Conservation (phyloP, 2,113 vertebrate genomes). For the Myotis yumanensis region DNA sequence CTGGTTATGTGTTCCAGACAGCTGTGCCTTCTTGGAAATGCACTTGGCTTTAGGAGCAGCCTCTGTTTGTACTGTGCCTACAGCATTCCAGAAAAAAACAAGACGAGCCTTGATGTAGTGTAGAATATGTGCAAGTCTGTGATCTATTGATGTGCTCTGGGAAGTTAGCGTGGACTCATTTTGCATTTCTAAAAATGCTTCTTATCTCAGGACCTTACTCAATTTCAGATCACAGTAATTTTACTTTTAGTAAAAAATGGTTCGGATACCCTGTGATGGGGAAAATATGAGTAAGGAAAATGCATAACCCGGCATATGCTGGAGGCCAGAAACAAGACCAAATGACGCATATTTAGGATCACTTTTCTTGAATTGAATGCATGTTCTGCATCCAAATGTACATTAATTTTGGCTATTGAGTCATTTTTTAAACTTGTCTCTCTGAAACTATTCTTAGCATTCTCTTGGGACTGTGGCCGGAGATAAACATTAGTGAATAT, state of each 20-base stretch:
- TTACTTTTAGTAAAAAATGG: conserved; percentile 45
- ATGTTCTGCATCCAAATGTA: conserved; percentile 49
- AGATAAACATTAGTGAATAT: conserved; percentile 41
- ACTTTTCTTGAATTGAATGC: conserved; percentile 32
- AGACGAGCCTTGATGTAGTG: background rate
- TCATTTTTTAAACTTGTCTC: conserved; percentile 60
- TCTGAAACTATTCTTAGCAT: background rate
- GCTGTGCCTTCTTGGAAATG: conserved; percentile 69
- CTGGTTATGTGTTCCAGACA: conserved; percentile 62
- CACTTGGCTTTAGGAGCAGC: conserved; percentile 40
- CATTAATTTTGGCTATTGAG: conserved; percentile 45
- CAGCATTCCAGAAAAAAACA: conserved; percentile 61
- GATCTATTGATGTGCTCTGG: conserved; percentile 50
- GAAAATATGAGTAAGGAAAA: conserved; percentile 41
- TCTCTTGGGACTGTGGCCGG: background rate
- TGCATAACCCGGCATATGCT: conserved; percentile 17
- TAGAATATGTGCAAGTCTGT: background rate
- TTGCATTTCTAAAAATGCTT: conserved; percentile 57
- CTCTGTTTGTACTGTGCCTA: conserved; percentile 41
- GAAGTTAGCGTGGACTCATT: background rate
- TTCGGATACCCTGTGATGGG: background rate
- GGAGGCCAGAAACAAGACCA: conserved; percentile 6
- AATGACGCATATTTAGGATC: conserved; percentile 22
- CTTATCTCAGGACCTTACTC: conserved; percentile 40
- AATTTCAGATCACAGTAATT: conserved; percentile 47